phyloP scores from a whole-genome alignment of 2,888 invertebrate species.

The Julus scandinavius region DNA sequence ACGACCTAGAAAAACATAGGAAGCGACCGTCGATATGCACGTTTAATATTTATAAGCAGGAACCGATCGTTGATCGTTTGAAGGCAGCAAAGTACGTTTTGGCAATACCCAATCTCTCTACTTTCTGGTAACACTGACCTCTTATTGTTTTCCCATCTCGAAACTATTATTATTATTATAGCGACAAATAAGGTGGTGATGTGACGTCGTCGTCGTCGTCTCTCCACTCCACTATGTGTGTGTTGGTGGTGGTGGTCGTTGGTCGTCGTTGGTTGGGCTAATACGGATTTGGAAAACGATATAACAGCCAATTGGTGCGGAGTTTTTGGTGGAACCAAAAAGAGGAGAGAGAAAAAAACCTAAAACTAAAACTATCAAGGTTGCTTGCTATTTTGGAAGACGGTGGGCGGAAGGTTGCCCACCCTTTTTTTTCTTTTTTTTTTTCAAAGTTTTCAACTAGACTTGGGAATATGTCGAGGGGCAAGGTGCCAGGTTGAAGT shows the following conservation, averaged over 20 bases:
- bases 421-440: background rate
- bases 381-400: conserved; percentile 8
- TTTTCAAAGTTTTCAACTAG: background rate
- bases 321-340: background rate
- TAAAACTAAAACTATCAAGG: background rate
- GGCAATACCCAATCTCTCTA: background rate
- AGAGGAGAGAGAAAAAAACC: background rate
- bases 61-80: background rate
- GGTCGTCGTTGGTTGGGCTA: background rate
- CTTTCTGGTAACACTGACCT: background rate
- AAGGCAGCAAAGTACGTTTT: background rate
- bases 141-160: background rate
- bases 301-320: background rate
- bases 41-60: background rate
- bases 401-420: conserved; percentile 36
- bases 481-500: conserved; percentile 20
- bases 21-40: background rate
- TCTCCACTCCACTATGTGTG: background rate
- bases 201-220: background rate
- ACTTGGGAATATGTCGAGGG: background rate
- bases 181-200: conserved; percentile 29
- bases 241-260: background rate
- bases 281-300: background rate
- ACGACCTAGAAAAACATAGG: background rate
- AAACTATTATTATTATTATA: too few species aligned